Conservation (phyloP, 2,113 vertebrate species). For the Buteo buteo region DNA sequence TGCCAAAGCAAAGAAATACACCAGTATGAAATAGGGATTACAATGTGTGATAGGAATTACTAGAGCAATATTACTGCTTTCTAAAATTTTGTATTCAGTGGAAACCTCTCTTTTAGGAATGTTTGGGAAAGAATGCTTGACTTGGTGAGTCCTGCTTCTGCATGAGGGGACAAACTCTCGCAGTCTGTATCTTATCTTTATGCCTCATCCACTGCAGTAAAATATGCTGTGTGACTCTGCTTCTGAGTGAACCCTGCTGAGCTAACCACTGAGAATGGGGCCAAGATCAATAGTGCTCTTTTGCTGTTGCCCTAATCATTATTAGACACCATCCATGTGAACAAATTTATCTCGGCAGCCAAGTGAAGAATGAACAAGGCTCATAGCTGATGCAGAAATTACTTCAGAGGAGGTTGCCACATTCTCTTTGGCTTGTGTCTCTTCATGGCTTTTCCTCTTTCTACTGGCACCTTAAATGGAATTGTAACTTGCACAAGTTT, state of each 20-base stretch:
- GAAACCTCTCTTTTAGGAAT: neutral
- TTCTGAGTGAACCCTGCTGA: neutral
- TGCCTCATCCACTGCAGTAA: neutral
- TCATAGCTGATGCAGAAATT: neutral
- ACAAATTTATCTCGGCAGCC: neutral
- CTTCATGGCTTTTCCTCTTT: neutral
- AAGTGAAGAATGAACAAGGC: neutral
- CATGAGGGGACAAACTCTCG: neutral
- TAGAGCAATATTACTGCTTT: neutral
- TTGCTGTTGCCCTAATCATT: neutral
- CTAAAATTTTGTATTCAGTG: neutral
- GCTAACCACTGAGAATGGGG: neutral
- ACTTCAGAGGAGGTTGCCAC: neutral
- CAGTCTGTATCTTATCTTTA: neutral
- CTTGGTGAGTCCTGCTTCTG: neutral
- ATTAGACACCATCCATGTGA: neutral
- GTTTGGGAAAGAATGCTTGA: neutral
- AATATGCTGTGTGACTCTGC: neutral
- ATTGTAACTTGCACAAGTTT: neutral
- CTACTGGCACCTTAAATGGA: neutral
- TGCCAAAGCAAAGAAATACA: neutral
- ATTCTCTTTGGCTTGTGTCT: neutral
- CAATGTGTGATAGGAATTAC: neutral
- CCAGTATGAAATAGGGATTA: neutral
- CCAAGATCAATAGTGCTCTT: neutral